Conservation (phyloP, 2,888 invertebrate species). For the Meta bourneti region DNA sequence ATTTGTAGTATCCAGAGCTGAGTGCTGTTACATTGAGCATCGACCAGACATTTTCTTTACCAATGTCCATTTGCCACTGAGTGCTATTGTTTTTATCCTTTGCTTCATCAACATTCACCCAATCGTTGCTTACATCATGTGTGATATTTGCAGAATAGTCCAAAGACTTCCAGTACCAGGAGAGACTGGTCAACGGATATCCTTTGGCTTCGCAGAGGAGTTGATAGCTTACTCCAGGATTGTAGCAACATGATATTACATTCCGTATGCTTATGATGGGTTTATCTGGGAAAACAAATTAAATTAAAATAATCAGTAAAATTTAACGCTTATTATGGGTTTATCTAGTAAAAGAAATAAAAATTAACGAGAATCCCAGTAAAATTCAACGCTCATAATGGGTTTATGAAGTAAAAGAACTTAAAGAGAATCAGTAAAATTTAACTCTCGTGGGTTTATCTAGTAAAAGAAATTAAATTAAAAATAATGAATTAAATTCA, state of each 20-base stretch:
- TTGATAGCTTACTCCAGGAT: conserved; percentile 42
- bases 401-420: no score
- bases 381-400: no score
- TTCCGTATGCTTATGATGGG: conserved; percentile 66
- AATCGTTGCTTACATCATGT: background rate
- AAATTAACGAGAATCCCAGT: no score
- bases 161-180: conserved; percentile 62
- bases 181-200: conserved; percentile 31
- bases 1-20: conserved; percentile 76
- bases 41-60: conserved; percentile 18
- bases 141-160: background rate
- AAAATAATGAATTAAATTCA: no score
- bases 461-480: no score
- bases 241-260: conserved; percentile 50
- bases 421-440: no score
- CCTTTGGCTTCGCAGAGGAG: conserved; percentile 40
- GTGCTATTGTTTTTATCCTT: conserved; percentile 35
- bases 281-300: conserved; percentile 80
- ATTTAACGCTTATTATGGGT: background rate
- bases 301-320: background rate
- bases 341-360: no score
- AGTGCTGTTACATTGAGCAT: conserved; percentile 44
- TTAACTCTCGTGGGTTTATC: no score
- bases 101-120: conserved; percentile 36
- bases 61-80: conserved; percentile 28